A percentile compares a stretch with the other conserved stretches of the same genome.
phyloP scores from a whole-genome alignment of 2,888 invertebrate genomes.

The Alentia gelatinosa region DNA sequence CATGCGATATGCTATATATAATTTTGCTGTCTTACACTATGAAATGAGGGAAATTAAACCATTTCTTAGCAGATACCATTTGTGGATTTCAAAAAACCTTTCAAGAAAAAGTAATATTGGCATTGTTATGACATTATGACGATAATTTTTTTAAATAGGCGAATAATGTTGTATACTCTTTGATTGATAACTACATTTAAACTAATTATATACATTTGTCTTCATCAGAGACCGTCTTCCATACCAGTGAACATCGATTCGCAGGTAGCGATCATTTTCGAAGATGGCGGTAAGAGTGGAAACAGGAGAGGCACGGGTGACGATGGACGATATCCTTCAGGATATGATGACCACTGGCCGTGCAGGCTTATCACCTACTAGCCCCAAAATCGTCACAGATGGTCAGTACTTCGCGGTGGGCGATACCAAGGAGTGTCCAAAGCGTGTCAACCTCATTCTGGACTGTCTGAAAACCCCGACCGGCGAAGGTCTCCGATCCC shows the following conservation, averaged over 20 bases:
- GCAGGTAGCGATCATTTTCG: not conserved
- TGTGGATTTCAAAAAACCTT: not conserved
- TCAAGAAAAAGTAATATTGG: not conserved
- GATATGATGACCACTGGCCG: conserved; percentile 12
- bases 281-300: conserved; percentile 32
- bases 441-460: not conserved
- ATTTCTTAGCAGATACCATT: no score
- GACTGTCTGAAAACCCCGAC: not conserved
- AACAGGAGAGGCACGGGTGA: not conserved
- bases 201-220: not conserved
- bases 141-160: not conserved
- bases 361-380: not conserved
- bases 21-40: no score
- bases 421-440: not conserved
- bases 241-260: not conserved
- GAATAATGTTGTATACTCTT: not conserved
- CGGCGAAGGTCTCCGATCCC: not conserved
- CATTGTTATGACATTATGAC: not conserved
- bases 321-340: conserved; percentile 19
- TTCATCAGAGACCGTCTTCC: not conserved
- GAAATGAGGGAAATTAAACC: no score
- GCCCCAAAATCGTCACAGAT: not conserved
- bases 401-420: not conserved
- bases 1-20: no score
- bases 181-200: not conserved